These are phyloP conservation scores for Okapia johnstoni DNA, from an alignment of 2,113 vertebrate genomes.

Conservation along the genomic window DNA sequence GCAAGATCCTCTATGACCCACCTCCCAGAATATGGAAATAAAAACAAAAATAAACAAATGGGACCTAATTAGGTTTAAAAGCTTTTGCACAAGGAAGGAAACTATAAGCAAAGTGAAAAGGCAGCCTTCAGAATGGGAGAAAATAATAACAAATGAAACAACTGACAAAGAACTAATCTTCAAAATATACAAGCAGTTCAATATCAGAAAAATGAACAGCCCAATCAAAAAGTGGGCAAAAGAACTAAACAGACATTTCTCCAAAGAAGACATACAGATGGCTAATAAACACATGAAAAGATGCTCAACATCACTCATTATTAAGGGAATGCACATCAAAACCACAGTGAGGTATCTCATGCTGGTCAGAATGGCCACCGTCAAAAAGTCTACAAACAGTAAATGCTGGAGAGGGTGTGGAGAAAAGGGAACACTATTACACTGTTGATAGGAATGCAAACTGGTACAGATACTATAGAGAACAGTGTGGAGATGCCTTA, in stretches of 20 bases:
- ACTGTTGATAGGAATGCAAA: not conserved
- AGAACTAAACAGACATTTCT: not conserved
- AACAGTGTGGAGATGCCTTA: not conserved
- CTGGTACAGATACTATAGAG: not conserved
- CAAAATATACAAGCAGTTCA: not conserved
- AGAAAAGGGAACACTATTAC: not conserved
- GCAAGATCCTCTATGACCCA: not conserved
- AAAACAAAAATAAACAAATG: not conserved
- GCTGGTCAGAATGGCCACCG: not conserved
- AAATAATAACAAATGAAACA: not conserved
- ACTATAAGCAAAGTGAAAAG: not conserved
- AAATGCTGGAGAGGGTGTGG: not conserved
- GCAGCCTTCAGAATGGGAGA: not conserved
- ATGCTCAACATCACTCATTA: not conserved
- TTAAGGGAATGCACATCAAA: not conserved
- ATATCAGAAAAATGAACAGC: not conserved
- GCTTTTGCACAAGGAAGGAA: not conserved
- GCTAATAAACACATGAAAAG: not conserved
- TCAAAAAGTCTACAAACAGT: not conserved
- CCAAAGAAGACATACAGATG: not conserved
- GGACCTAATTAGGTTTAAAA: not conserved
- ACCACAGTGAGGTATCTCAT: not conserved
- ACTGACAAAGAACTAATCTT: not conserved
- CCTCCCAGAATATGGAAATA: not conserved
- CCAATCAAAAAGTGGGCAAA: not conserved